Conservation (phyloP, 2,888 invertebrate genomes). For the Monopis laevigella region DNA sequence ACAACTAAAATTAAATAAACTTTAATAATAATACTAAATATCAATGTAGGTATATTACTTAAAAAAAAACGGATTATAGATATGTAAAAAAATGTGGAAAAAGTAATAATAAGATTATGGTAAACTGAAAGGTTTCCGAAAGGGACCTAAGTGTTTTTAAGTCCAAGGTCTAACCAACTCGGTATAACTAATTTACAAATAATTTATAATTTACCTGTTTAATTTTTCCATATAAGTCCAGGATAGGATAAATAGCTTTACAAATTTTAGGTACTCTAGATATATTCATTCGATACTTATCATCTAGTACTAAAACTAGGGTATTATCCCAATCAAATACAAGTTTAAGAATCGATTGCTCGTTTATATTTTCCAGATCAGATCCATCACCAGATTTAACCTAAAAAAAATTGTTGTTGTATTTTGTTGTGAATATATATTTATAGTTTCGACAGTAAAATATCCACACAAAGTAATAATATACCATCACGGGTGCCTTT, state of each 20-base stretch:
- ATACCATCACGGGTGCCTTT: too few species aligned
- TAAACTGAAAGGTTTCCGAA: too few species aligned
- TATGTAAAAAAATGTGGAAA: too few species aligned
- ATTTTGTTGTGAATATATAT: neutral
- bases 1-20: too few species aligned
- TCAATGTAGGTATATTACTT: too few species aligned
- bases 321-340: neutral
- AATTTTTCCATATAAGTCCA: conserved; percentile 1
- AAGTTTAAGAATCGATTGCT: neutral
- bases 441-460: neutral
- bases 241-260: neutral
- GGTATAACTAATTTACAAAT: neutral
- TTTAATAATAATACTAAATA: too few species aligned
- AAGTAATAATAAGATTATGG: too few species aligned
- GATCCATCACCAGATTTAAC: too few species aligned
- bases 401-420: neutral
- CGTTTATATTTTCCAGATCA: neutral
- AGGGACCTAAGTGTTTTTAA: too few species aligned
- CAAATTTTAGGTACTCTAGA: neutral
- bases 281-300: neutral
- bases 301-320: neutral
- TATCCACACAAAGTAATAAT: neutral
- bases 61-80: too few species aligned
- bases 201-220: neutral
- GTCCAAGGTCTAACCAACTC: too few species aligned